Conservation (phyloP, 2,797 vertebrate genomes). For the Columba guinea region DNA sequence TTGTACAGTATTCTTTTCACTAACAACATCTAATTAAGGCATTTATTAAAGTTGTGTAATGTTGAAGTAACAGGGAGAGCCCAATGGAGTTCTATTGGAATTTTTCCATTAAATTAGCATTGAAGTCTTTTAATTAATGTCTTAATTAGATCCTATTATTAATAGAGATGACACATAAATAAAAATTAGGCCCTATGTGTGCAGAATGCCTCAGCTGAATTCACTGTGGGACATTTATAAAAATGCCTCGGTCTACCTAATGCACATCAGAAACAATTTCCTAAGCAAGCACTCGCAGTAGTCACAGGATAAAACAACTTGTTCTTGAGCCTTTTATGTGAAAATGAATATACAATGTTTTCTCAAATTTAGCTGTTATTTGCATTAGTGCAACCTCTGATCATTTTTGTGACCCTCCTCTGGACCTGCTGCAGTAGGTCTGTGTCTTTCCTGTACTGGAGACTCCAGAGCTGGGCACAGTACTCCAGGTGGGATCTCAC, state of each 20-base stretch:
- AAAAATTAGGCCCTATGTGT: slow-evolving; percentile 51
- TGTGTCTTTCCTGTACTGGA: background rate
- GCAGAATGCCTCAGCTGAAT: slow-evolving; percentile 49
- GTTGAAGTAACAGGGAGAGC: slow-evolving; percentile 63
- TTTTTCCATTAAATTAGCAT: slow-evolving; percentile 72
- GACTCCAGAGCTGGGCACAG: background rate
- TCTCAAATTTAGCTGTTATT: background rate
- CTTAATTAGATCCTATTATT: slow-evolving; percentile 75
- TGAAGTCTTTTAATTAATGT: slow-evolving; percentile 70
- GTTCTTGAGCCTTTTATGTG: background rate
- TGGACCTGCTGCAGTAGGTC: background rate
- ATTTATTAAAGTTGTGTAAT: slow-evolving; percentile 65
- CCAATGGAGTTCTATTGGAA: slow-evolving; percentile 52
- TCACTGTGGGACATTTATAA: slow-evolving; percentile 19
- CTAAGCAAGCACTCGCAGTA: background rate
- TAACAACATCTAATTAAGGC: slow-evolving; percentile 60
- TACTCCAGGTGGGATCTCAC: no score
- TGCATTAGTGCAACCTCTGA: background rate
- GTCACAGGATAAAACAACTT: background rate
- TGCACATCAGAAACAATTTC: background rate
- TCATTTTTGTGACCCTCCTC: background rate
- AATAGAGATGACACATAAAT: slow-evolving; percentile 64
- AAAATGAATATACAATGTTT: background rate
- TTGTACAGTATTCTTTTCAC: slow-evolving; percentile 36
- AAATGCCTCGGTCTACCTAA: slow-evolving; percentile 31